phyloP scores from a whole-genome alignment of 2,888 invertebrate species.

The Macroteleia sp. region DNA sequence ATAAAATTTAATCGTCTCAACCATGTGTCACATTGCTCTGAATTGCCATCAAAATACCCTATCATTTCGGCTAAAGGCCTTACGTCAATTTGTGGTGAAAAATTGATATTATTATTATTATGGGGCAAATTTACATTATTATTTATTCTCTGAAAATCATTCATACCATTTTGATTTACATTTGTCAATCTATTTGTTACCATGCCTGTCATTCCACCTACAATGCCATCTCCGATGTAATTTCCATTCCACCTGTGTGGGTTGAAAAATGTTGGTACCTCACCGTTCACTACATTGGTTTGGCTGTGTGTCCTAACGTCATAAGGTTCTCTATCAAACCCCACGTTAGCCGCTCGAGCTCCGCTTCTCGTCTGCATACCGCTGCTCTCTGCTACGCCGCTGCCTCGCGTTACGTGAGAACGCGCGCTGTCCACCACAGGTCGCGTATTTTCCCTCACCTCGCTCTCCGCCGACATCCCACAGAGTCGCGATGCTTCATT shows the following conservation, averaged over 20 bases:
- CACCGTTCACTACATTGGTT: background rate
- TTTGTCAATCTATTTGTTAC: background rate
- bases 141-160: background rate
- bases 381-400: background rate
- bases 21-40: slow-evolving; percentile 5
- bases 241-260: background rate
- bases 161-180: background rate
- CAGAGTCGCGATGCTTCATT: background rate
- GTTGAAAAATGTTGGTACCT: background rate
- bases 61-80: slow-evolving; percentile 9
- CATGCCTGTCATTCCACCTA: background rate
- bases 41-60: slow-evolving; percentile 8
- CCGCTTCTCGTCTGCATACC: background rate
- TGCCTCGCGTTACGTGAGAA: background rate
- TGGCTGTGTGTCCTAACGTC: background rate
- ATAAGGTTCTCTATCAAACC: background rate
- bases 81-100: background rate
- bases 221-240: background rate
- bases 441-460: slow-evolving; percentile 1
- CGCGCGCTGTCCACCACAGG: background rate
- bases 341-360: background rate
- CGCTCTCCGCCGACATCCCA: slow-evolving; percentile 1
- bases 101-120: background rate
- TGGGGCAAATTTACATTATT: background rate
- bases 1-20: slow-evolving; percentile 4